Percentiles rank a stretch among this genome's conserved stretches.
Conservation (phyloP, 1,140 invertebrate species). For the Neodiprion lecontei region DNA sequence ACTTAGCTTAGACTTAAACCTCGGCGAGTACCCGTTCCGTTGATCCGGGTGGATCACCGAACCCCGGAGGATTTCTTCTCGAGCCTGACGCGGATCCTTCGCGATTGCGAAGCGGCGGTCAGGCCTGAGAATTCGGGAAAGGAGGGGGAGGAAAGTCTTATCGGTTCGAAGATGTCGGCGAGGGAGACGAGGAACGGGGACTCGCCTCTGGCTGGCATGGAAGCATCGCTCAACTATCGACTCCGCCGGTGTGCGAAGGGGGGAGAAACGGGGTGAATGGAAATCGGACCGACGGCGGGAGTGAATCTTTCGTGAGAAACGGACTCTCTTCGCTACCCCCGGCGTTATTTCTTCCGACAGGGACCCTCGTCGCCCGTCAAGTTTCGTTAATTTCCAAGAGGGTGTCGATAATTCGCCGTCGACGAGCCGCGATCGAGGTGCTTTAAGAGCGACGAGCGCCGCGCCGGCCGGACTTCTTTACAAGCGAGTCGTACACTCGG, state of each 20-base stretch:
- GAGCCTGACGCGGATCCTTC: constrained; percentile 18
- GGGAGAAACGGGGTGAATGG: background rate
- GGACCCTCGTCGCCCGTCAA: constrained; percentile 16
- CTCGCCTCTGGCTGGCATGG: constrained; percentile 59
- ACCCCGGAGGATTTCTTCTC: too few relatives aligned
- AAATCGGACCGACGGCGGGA: too few relatives aligned
- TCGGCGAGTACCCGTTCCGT: constrained; percentile 54
- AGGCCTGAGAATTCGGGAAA: too few relatives aligned
- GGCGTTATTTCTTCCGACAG: too few relatives aligned
- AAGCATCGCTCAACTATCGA: constrained; percentile 60
- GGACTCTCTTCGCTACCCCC: background rate
- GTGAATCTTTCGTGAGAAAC: too few relatives aligned
- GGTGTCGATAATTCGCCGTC: background rate
- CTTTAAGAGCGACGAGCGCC: constrained; percentile 25
- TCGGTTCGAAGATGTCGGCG: too few relatives aligned
- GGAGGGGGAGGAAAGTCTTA: too few relatives aligned
- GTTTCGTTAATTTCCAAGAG: constrained; percentile 8
- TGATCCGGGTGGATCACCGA: constrained; percentile 10
- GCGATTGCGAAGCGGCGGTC: background rate
- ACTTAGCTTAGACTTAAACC: constrained; percentile 57
- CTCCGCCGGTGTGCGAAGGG: constrained; percentile 42
- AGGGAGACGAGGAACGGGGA: constrained; percentile 53
- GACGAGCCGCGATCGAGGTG: background rate
- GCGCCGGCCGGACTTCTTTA: constrained; percentile 10
- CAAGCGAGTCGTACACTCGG: too few relatives aligned